Conservation (phyloP, 2,888 invertebrate species). For the Quadroppia sp. region DNA sequence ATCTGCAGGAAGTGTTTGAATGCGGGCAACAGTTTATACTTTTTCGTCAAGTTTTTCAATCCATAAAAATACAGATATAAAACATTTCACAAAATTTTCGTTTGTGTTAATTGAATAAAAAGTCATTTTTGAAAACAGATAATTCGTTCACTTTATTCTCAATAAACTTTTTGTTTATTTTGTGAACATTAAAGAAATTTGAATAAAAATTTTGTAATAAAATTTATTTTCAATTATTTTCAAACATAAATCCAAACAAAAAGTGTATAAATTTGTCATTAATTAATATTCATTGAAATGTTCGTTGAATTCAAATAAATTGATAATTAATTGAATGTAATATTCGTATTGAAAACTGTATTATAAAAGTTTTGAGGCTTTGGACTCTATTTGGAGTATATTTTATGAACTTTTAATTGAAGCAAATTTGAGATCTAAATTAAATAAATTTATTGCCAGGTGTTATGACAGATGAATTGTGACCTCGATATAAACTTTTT, state of each 20-base stretch:
- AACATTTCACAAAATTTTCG: too few species aligned
- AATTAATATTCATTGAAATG: too few species aligned
- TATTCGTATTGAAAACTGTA: too few species aligned
- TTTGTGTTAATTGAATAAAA: neutral
- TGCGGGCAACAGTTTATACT: constrained; percentile 13
- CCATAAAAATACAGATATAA: neutral
- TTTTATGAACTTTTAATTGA: constrained; percentile 17
- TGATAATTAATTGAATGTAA: too few species aligned
- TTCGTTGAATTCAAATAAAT: too few species aligned
- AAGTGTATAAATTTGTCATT: too few species aligned
- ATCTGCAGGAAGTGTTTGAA: constrained; percentile 31
- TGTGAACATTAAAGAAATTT: too few species aligned
- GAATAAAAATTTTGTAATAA: too few species aligned
- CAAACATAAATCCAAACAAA: too few species aligned
- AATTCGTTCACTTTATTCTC: too few species aligned
- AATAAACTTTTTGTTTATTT: neutral
- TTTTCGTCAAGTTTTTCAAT: neutral
- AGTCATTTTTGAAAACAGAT: neutral
- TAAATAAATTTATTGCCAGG: constrained; percentile 27
- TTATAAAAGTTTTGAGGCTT: too few species aligned
- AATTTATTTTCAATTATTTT: too few species aligned
- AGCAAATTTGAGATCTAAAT: neutral
- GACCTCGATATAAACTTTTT: constrained; percentile 1
- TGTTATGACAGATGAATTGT: constrained; percentile 29
- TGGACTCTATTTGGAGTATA: neutral